These are phyloP conservation scores for Zaprionus capensis DNA, from an alignment of 1,140 invertebrate species.

Conservation along the genomic window DNA sequence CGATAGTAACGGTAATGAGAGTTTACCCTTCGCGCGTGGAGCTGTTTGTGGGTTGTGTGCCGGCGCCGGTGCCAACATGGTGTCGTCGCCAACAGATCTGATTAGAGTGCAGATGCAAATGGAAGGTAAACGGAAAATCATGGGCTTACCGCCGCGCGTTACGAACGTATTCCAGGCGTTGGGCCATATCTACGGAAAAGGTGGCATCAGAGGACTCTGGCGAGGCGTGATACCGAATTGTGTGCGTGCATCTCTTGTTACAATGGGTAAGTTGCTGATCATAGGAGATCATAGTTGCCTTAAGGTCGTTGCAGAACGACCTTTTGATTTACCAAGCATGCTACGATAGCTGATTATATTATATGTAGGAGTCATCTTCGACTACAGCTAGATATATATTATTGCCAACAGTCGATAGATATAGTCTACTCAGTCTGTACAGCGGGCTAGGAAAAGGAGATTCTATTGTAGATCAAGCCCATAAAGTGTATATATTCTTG, in stretches of 20 bases:
- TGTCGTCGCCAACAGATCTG: conserved; percentile 37
- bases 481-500: no score
- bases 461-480: no score
- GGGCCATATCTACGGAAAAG: conserved; percentile 7
- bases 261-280: conserved; percentile 29
- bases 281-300: no score
- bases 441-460: no score
- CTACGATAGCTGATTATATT: no score
- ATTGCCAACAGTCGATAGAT: no score
- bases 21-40: conserved; percentile 21
- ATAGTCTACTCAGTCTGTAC: no score
- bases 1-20: conserved; percentile 12
- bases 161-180: conserved; percentile 36
- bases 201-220: conserved; percentile 36
- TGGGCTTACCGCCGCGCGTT: conserved; percentile 36
- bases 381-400: no score
- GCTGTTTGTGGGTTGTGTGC: conserved; percentile 22
- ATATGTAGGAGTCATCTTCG: no score
- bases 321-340: no score
- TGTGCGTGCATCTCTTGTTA: conserved; percentile 35
- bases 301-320: not conserved
- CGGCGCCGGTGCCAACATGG: conserved; percentile 7
- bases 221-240: conserved; percentile 36
- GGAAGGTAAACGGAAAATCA: conserved; percentile 39
- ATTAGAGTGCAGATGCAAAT: conserved; percentile 57